Conservation (phyloP, 2,797 vertebrate species). For the Syngnathus rostellatus region DNA sequence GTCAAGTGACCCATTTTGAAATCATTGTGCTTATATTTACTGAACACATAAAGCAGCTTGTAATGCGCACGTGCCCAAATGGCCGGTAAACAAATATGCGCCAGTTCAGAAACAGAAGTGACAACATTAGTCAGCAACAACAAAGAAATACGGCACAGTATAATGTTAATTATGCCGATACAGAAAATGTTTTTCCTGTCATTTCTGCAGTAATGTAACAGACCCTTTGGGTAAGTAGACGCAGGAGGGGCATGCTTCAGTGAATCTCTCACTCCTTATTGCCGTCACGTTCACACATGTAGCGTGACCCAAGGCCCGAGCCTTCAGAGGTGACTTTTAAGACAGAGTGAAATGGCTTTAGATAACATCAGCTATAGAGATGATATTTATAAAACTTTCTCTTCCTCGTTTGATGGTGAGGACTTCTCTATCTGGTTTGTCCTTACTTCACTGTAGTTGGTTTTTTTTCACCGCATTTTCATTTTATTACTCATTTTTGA, state of each 20-base stretch:
- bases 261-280: neutral
- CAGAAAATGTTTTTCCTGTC: too few relatives aligned
- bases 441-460: neutral
- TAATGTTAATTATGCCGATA: too few relatives aligned
- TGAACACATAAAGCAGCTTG: neutral
- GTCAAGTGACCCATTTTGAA: constrained; percentile 1
- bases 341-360: constrained; percentile 42
- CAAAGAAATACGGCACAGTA: too few relatives aligned
- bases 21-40: neutral
- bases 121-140: neutral
- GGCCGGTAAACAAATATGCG: neutral
- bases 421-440: constrained; percentile 6
- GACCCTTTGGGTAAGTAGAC: neutral
- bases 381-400: constrained; percentile 41
- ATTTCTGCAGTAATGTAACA: neutral
- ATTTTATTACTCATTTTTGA: too few relatives aligned
- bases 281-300: neutral
- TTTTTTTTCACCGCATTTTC: neutral
- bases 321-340: constrained; percentile 9
- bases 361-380: constrained; percentile 46
- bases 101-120: neutral
- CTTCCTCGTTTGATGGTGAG: constrained; percentile 38
- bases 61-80: neutral
- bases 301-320: neutral
- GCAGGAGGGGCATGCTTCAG: neutral